Conservation (phyloP, 2,797 vertebrate genomes). For the Pantherophis alleghaniensis region DNA sequence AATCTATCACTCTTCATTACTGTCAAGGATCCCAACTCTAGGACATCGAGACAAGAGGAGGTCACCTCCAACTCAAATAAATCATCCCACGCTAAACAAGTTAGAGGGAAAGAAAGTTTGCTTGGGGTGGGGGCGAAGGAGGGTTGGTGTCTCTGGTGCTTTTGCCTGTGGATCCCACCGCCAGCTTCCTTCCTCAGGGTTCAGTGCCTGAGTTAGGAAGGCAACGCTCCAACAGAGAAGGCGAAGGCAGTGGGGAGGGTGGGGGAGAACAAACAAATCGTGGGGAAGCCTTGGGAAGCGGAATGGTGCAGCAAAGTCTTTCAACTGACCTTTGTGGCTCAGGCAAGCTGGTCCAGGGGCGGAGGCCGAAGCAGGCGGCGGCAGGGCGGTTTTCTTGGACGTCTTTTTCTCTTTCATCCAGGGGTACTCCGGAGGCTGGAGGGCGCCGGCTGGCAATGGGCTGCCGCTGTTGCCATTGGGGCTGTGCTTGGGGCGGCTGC, state of each 20-base stretch:
- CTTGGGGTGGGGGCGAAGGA: slow-evolving; percentile 1
- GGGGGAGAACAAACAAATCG: slow-evolving; percentile 7
- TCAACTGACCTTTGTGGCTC: slow-evolving; percentile 93
- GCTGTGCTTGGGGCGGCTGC: slow-evolving; percentile 84
- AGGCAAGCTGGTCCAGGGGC: slow-evolving; percentile 83
- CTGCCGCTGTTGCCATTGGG: slow-evolving; percentile 82
- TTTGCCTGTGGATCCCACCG: slow-evolving; percentile 32
- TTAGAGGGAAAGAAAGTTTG: slow-evolving; percentile 72
- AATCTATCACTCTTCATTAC: slow-evolving; percentile 98
- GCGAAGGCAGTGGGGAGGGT: not conserved
- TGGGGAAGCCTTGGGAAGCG: slow-evolving; percentile 21
- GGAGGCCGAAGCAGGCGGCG: slow-evolving; percentile 80
- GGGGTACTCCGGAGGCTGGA: slow-evolving; percentile 89
- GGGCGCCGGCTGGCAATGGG: slow-evolving; percentile 82
- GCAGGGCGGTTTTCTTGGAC: slow-evolving; percentile 83
- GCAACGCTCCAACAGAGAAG: slow-evolving; percentile 44
- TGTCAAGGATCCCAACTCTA: slow-evolving; percentile 92
- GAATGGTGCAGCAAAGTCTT: slow-evolving; percentile 56
- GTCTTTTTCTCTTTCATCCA: slow-evolving; percentile 99
- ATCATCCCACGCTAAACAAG: slow-evolving; percentile 85
- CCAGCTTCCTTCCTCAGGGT: slow-evolving; percentile 37
- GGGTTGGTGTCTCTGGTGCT: not conserved
- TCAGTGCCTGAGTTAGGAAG: slow-evolving; percentile 47
- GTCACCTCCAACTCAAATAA: slow-evolving; percentile 86
- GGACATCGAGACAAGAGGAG: slow-evolving; percentile 85